Evolutionary conservation across 2,113 vertebrate genomes (phyloP).

Genomic region (Mobula hypostoma): DNA sequence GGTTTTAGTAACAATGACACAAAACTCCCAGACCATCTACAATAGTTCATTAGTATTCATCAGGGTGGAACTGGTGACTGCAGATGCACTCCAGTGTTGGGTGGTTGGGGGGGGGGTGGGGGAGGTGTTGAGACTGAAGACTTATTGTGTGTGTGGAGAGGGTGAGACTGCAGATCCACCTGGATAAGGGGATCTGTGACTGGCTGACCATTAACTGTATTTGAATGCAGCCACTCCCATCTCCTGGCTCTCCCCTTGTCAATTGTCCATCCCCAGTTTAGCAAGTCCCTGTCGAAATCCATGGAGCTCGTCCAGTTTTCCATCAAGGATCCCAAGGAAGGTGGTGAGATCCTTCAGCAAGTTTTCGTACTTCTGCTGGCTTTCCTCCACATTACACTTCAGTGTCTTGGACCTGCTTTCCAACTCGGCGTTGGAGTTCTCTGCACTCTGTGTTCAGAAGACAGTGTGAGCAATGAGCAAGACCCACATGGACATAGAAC

Average conservation of each 20-base stretch:
- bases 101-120: no score
- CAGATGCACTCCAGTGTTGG: no score
- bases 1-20: no score
- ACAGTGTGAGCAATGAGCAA: neutral
- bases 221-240: neutral
- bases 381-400: constrained; percentile 73
- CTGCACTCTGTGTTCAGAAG: constrained; percentile 63
- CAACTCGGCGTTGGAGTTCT: constrained; percentile 75
- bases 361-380: constrained; percentile 72
- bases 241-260: constrained; percentile 44
- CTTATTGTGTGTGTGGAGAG: no score
- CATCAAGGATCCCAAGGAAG: constrained; percentile 85
- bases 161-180: no score
- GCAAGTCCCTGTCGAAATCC: constrained; percentile 88
- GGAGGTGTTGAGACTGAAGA: no score
- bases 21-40: no score
- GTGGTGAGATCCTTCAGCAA: constrained; percentile 86
- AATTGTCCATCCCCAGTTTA: constrained; percentile 80
- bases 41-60: no score
- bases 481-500: no score
- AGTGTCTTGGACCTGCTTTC: constrained; percentile 71
- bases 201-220: neutral
- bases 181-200: no score
- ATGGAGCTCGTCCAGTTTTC: constrained; percentile 90
- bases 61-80: no score